Conservation (phyloP, 2,797 vertebrate species). For the Momotus momota region DNA sequence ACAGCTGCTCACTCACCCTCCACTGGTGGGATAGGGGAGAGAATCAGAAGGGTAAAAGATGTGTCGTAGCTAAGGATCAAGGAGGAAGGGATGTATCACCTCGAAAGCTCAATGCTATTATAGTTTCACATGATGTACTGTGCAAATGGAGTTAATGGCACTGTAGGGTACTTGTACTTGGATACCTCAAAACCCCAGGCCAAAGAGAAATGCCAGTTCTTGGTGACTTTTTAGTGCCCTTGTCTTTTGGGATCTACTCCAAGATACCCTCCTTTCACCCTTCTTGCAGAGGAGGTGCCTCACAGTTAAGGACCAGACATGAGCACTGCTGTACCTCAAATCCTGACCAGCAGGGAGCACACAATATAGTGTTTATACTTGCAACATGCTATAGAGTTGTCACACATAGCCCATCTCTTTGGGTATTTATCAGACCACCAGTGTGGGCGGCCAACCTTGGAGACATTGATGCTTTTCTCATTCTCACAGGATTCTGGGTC, state of each 20-base stretch:
- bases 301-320: not conserved
- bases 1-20: not conserved
- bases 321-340: not conserved
- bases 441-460: not conserved
- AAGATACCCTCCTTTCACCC: not conserved
- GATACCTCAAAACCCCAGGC: not conserved
- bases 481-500: not conserved
- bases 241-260: not conserved
- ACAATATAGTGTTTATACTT: not conserved
- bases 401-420: not conserved
- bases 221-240: not conserved
- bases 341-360: not conserved
- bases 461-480: not conserved
- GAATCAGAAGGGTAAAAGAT: not conserved
- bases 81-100: not conserved
- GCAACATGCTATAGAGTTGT: not conserved
- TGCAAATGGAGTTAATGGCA: not conserved
- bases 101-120: not conserved
- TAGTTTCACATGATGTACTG: not conserved
- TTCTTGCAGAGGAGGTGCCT: not conserved
- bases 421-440: not conserved
- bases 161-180: not conserved
- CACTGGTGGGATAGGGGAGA: not conserved
- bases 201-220: not conserved
- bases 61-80: not conserved